Evolutionary conservation across 2,888 invertebrate genomes (phyloP), one percentile per base, ranked within the genome.

Genomic region (Pollenia griseotomentosa): DNA sequence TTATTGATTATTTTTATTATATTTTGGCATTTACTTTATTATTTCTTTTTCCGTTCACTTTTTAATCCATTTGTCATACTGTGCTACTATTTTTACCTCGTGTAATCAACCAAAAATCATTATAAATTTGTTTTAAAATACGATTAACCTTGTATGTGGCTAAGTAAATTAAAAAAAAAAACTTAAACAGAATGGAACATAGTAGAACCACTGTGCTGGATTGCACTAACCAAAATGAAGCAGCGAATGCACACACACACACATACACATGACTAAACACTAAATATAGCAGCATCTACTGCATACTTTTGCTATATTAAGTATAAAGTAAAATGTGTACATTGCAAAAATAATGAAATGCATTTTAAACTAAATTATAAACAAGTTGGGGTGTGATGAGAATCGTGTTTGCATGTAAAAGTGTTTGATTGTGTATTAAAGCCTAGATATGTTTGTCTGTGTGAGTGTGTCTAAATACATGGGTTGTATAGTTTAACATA

Each of bases 311-410:
- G 33, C 33, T 33, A 33, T 33, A 33, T 33, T 2, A 33, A 55
- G 44, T 11, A 19, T 9, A 48, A 48, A 12, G 6, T 57, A 57
- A 7, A 48, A 10, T 14, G 7, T 48, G 57, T 6, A 33, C 4
- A 51, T 70, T 33, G 59, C 51, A 33, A 42, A 59, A 57, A 63
- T 65, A 59, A 74, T 83, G 53, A 75, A 75, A 75, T 44, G 23
- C 59, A 51, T 75, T 75, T 75, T 75, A 75, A 75, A 75, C 66
- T 66, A 68, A 63, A 79, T 73, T 74, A 68, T 59, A 53, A 79
- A 40, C 74, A 68, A 46, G 77, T 61, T 33, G 6, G 33, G 33
- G 4, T 33, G 6, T 33, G 33, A 33, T 5, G 33, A 33, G 6
- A 33, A 33, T 33, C 5, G 5, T 33, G 33, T 33, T 33, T 33